Evolutionary conservation across 2,888 invertebrate genomes (phyloP).

Genomic region (Pachliopta kotzebuea): DNA sequence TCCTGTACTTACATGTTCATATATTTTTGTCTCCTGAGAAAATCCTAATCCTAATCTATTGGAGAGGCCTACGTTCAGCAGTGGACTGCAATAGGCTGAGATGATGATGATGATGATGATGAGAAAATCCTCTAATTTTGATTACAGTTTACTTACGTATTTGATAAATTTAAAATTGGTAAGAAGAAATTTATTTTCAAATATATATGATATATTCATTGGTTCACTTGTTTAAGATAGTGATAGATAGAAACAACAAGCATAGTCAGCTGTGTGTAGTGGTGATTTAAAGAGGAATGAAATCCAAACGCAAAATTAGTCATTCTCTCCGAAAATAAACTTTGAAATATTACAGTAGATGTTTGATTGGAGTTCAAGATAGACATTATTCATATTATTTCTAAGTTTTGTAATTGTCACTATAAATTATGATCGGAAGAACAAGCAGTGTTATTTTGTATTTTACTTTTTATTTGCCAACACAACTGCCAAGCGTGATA

Average conservation of each 20-base stretch:
- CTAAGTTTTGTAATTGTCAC: neutral
- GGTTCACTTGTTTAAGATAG: no score
- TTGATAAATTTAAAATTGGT: neutral
- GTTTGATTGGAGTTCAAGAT: neutral
- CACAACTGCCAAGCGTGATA: conserved; percentile 1
- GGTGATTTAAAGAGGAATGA: no score
- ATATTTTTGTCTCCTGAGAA: neutral
- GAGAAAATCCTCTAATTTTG: neutral
- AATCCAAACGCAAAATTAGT: neutral
- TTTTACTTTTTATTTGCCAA: neutral
- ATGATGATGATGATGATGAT: no score
- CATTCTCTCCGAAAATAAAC: neutral
- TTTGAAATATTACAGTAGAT: neutral
- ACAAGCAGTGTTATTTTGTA: neutral
- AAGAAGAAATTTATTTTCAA: neutral
- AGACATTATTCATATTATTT: neutral
- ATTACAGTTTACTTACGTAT: neutral
- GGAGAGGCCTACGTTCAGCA: no score
- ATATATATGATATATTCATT: no score
- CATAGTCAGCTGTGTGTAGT: no score
- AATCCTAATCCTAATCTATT: no score
- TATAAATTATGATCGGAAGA: neutral
- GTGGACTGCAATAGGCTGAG: no score
- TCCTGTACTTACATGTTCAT: no score
- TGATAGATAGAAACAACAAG: no score